Conservation (phyloP, 2,113 vertebrate genomes). For the Cryptomyrus ogoouensis region DNA sequence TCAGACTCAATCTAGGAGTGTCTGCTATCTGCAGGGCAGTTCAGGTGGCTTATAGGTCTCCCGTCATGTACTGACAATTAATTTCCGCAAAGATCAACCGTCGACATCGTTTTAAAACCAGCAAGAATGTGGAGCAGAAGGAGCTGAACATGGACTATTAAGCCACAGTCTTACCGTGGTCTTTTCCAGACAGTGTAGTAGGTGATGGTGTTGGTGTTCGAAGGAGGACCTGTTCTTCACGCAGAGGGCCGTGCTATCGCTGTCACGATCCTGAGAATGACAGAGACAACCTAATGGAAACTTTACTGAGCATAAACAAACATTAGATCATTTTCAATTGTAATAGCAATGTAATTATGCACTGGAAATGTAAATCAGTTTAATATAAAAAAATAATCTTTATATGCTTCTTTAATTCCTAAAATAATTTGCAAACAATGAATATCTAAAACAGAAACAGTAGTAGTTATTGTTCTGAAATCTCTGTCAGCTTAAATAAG, state of each 20-base stretch:
- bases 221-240: constrained; percentile 78
- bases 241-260: constrained; percentile 59
- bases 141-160: not conserved
- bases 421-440: not conserved
- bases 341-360: not conserved
- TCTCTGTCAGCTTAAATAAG: not conserved
- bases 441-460: not conserved
- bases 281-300: constrained; percentile 2
- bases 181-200: constrained; percentile 84
- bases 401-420: not conserved
- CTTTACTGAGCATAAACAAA: not conserved
- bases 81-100: not conserved
- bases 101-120: not conserved
- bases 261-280: constrained; percentile 56
- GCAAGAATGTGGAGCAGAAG: not conserved
- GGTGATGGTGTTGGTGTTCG: constrained; percentile 80
- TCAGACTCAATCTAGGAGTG: not conserved
- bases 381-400: not conserved
- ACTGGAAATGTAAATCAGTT: not conserved
- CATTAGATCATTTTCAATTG: not conserved
- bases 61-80: not conserved
- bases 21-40: not conserved
- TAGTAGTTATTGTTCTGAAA: not conserved
- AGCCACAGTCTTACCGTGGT: constrained; percentile 67
- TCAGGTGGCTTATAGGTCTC: not conserved